These are phyloP conservation scores for Pachycephus smyrnensis DNA, from an alignment of 2,888 invertebrate genomes.

Conservation along the genomic window DNA sequence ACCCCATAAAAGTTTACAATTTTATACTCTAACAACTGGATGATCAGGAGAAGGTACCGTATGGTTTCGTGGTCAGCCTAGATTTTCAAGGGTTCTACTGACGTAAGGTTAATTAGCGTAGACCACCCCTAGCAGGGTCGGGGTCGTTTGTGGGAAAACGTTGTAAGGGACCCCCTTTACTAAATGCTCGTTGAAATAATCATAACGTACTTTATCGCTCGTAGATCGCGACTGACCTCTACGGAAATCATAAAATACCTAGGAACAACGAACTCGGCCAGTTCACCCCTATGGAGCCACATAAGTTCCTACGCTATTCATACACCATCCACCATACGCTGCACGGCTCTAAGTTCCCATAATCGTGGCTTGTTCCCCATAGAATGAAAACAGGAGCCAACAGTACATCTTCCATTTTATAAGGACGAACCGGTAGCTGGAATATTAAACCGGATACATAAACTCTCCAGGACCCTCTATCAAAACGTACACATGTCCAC, in stretches of 20 bases:
- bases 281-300: neutral
- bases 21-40: neutral
- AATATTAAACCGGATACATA: conserved; percentile 5
- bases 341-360: conserved; percentile 1
- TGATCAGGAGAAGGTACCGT: neutral
- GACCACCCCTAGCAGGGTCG: neutral
- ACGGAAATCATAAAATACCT: conserved; percentile 4
- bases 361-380: neutral
- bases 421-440: neutral
- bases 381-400: neutral
- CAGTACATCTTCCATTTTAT: neutral
- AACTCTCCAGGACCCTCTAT: conserved; percentile 1
- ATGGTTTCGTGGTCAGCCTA: neutral
- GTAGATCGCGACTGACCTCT: conserved; percentile 1
- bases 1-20: too few relatives aligned
- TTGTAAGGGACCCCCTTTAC: neutral
- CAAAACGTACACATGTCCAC: neutral
- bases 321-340: neutral
- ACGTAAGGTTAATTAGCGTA: conserved; percentile 1
- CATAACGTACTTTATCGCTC: conserved; percentile 4
- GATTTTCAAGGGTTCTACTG: neutral
- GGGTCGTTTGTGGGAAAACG: neutral
- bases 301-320: neutral
- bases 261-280: neutral
- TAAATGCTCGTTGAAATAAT: conserved; percentile 9